Percentiles rank a stretch among this genome's conserved stretches.
These are phyloP conservation scores for Myiotriccus ornatus DNA, from an alignment of 2,797 vertebrate species.

Conservation along the genomic window DNA sequence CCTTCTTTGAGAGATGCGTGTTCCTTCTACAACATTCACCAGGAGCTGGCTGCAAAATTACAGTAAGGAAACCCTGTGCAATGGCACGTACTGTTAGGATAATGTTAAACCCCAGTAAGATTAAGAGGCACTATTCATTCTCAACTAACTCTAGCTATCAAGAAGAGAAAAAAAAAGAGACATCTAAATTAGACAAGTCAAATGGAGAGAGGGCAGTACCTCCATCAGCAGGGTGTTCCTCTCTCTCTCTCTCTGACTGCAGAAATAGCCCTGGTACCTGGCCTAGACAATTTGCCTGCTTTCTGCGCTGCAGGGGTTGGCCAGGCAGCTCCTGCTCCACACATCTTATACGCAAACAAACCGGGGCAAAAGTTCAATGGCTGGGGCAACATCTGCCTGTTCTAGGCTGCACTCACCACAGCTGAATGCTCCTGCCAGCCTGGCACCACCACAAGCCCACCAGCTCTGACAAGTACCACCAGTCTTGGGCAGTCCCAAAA, in stretches of 20 bases:
- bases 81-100: not conserved
- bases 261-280: not conserved
- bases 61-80: accelerated
- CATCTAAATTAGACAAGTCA: not conserved
- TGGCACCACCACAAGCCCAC: not conserved
- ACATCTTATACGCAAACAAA: accelerated
- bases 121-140: not conserved
- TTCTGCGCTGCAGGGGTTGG: not conserved
- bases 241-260: not conserved
- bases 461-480: not conserved
- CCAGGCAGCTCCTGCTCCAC: not conserved
- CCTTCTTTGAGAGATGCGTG: accelerated
- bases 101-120: not conserved
- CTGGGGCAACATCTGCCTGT: not conserved
- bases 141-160: not conserved
- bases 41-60: not conserved
- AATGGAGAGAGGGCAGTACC: not conserved
- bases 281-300: not conserved
- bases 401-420: accelerated
- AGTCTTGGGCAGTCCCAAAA: not conserved
- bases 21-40: not conserved
- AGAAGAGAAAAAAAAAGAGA: not conserved
- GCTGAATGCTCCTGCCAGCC: accelerated
- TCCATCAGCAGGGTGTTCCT: not conserved
- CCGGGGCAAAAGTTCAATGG: accelerated